These are phyloP conservation scores for Podilymbus podiceps DNA, from an alignment of 2,113 vertebrate genomes.

Conservation along the genomic window DNA sequence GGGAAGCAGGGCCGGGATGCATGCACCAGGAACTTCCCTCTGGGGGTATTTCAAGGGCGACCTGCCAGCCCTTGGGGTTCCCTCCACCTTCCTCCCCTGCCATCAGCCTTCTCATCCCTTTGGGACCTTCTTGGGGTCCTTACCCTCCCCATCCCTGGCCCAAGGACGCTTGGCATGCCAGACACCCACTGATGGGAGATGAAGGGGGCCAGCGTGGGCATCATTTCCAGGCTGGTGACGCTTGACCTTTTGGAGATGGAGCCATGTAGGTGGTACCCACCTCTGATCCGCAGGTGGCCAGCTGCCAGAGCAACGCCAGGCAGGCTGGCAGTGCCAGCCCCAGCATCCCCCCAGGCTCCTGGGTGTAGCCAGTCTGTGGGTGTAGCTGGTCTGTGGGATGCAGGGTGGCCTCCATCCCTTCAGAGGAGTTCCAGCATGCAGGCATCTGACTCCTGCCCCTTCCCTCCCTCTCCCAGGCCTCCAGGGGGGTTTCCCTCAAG, in stretches of 20 bases:
- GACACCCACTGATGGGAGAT: not conserved
- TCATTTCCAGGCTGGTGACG: not conserved
- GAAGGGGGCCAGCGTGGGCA: not conserved
- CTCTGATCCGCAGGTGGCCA: not conserved
- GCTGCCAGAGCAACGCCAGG: not conserved
- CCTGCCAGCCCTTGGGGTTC: not conserved
- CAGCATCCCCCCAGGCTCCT: not conserved
- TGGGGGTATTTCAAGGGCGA: not conserved
- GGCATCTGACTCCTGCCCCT: not conserved
- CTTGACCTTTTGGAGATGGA: constrained; percentile 2
- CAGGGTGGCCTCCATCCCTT: not conserved
- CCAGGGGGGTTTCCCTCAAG: not conserved
- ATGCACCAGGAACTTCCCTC: not conserved
- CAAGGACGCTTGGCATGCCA: not conserved
- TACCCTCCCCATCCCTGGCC: not conserved
- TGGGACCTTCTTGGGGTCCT: not conserved
- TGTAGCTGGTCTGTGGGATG: not conserved
- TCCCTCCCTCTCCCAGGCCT: not conserved
- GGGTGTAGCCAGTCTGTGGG: not conserved
- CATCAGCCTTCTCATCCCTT: not conserved
- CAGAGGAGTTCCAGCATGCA: not conserved
- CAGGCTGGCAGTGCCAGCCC: not conserved
- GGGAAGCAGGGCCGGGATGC: not conserved
- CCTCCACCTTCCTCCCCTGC: not conserved
- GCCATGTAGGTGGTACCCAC: not conserved